phyloP scores from a whole-genome alignment of 1,140 invertebrate species.

The Drosophila rufa region DNA sequence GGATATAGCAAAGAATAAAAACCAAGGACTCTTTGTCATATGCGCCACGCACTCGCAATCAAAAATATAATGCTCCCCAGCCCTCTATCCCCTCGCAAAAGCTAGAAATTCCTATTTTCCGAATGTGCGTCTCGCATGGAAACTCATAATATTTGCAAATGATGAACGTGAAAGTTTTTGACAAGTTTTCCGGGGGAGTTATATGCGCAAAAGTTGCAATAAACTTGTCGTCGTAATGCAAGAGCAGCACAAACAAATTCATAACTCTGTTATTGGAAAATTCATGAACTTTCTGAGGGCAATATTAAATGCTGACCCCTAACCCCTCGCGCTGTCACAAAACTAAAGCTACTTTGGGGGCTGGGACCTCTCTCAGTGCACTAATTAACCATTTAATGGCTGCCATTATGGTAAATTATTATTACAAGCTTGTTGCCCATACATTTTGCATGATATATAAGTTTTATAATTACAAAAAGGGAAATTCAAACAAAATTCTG shows the following conservation, averaged over 20 bases:
- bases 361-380: not conserved
- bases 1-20: not conserved
- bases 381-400: conserved; percentile 36
- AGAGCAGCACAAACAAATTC: conserved; percentile 50
- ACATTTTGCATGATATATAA: not conserved
- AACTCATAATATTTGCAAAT: conserved; percentile 83
- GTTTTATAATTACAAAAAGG: conserved; percentile 15
- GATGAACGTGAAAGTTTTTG: conserved; percentile 82
- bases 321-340: not conserved
- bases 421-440: conserved; percentile 9
- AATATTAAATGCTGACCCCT: conserved; percentile 42
- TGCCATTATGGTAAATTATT: conserved; percentile 16
- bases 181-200: conserved; percentile 50
- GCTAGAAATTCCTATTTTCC: conserved; percentile 11
- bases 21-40: conserved; percentile 28
- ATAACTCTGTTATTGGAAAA: conserved; percentile 73
- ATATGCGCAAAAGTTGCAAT: conserved; percentile 28
- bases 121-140: conserved; percentile 50
- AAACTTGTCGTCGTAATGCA: conserved; percentile 42
- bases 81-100: conserved; percentile 6
- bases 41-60: conserved; percentile 73
- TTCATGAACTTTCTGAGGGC: conserved; percentile 44
- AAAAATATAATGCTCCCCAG: conserved; percentile 64
- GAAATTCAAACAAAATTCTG: conserved; percentile 15
- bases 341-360: not conserved